Conservation (phyloP, 1,140 invertebrate genomes). For the Agraylea sexmaculata region DNA sequence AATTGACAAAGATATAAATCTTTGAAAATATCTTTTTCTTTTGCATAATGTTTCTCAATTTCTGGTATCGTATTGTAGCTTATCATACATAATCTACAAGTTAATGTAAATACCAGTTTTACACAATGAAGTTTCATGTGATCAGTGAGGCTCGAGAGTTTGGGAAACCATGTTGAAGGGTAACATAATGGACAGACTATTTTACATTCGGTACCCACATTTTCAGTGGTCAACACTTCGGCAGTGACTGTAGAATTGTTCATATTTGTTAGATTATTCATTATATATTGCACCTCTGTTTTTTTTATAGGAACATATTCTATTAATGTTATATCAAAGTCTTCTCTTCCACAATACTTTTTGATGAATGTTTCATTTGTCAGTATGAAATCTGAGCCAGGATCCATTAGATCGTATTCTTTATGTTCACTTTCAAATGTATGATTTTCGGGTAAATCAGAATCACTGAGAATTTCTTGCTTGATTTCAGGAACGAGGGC, state of each 20-base stretch:
- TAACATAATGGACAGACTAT: slow-evolving; percentile 28
- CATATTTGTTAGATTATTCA: slow-evolving; percentile 23
- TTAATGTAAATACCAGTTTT: slow-evolving; percentile 27
- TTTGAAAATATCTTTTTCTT: slow-evolving; percentile 31
- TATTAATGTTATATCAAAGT: slow-evolving; percentile 34
- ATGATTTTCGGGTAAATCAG: slow-evolving; percentile 12
- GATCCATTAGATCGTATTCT: slow-evolving; percentile 17
- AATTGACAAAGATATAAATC: slow-evolving; percentile 38
- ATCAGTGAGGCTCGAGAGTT: slow-evolving; percentile 22
- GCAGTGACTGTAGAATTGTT: slow-evolving; percentile 26
- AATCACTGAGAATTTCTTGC: slow-evolving; percentile 26
- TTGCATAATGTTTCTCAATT: slow-evolving; percentile 25
- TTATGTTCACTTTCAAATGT: slow-evolving; percentile 16
- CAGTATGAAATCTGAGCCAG: slow-evolving; percentile 13
- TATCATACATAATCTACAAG: slow-evolving; percentile 32
- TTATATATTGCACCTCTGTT: slow-evolving; percentile 32
- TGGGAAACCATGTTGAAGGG: slow-evolving; percentile 21
- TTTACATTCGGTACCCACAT: slow-evolving; percentile 22
- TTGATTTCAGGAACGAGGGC: slow-evolving; percentile 28
- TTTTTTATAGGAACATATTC: slow-evolving; percentile 31
- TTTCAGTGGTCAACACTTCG: slow-evolving; percentile 23
- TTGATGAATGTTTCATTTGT: slow-evolving; percentile 22
- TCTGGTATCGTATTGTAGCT: slow-evolving; percentile 31
- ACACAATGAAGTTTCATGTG: slow-evolving; percentile 33
- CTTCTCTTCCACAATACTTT: slow-evolving; percentile 30